A percentile compares a stretch with the other conserved stretches of the same genome.
These are phyloP conservation scores for Hyperoplus lanceolatus DNA, from an alignment of 2,797 vertebrate genomes.

Conservation along the genomic window DNA sequence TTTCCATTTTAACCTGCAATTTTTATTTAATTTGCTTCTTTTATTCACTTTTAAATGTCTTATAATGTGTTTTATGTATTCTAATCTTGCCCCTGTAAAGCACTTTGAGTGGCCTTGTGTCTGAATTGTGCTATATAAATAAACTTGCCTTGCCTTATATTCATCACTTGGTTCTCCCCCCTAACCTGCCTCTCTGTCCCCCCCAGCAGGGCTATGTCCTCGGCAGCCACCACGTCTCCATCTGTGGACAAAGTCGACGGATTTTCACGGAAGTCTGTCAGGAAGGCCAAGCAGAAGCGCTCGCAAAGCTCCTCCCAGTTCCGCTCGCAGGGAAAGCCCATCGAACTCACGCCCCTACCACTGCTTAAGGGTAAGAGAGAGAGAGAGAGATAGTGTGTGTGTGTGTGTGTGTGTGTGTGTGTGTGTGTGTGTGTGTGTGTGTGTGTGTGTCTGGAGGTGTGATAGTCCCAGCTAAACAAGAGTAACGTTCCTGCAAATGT, in stretches of 20 bases:
- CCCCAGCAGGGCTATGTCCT: constrained; percentile 98
- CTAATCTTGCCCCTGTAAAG: too few species aligned
- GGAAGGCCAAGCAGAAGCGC: constrained; percentile 99
- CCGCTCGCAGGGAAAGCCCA: constrained; percentile 99
- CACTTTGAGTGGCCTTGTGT: too few species aligned
- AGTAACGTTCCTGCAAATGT: too few species aligned
- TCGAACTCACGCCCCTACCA: constrained; percentile 97
- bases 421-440: background rate
- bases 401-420: constrained; percentile 9
- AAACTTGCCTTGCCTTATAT: too few species aligned
- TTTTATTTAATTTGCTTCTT: too few species aligned
- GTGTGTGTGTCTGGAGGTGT: background rate
- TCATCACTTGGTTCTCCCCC: background rate
- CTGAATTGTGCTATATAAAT: too few species aligned
- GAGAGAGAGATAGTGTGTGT: background rate
- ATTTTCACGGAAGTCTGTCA: constrained; percentile 99
- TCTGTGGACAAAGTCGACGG: constrained; percentile 99
- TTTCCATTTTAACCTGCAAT: too few species aligned
- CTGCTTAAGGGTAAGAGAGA: constrained; percentile 96
- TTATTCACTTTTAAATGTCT: too few species aligned
- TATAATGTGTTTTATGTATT: too few species aligned
- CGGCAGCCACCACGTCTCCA: constrained; percentile 98
- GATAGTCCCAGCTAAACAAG: background rate
- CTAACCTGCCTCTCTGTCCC: constrained; percentile 21
- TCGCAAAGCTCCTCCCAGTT: constrained; percentile 99